Evolutionary conservation across 2,113 vertebrate species (phyloP), one percentile per base, ranked within the genome.

Genomic region (Chloebia gouldiae): DNA sequence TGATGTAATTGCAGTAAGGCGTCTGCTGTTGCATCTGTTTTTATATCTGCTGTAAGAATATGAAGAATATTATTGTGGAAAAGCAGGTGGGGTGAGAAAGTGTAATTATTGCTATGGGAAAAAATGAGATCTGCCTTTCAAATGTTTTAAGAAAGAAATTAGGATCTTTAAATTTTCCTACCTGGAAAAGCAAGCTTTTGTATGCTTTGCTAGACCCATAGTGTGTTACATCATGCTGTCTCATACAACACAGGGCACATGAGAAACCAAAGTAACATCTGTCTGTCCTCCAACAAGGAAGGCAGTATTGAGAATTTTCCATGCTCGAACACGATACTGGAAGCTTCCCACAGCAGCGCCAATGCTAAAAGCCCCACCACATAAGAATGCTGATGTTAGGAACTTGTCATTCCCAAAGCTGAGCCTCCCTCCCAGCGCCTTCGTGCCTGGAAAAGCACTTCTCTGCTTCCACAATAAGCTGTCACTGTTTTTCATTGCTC

Each of bases 221-320:
- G 7, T 60, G 22, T 17, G 33, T 85, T 86, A 51, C 5, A 27
- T 64, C 37, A 30, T 77, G 71, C 65, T 30, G 33, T 31, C 49
- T 83, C 53, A 37, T 72, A 61, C 49, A 60, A 37, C 49, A 30
- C 7, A 33, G 73, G 23, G 44, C 57, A 70, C 23, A 16, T 61
- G 50, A 77, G 39, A 91, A 85, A 50, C 37, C 21, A 35, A 45
- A 25, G 71, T 81, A 90, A 89, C 84, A 80, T 91, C 91, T 95
- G 94, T 69, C 81, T 80, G 64, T 86, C 50, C 27, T 96, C 15
- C 85, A 94, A 92, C 87, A 94, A 94, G 91, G 50, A 66, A 90
- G 49, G 73, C 96, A 92, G 66, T 93, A 97, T 80, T 85, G 79
- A 95, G 81, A 86, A 90, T 92, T 95, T 94, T 90, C 75, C 87